A percentile compares a stretch with the other conserved stretches of the same genome.
Conservation (phyloP, 2,113 vertebrate genomes). For the Pluvianellus socialis region DNA sequence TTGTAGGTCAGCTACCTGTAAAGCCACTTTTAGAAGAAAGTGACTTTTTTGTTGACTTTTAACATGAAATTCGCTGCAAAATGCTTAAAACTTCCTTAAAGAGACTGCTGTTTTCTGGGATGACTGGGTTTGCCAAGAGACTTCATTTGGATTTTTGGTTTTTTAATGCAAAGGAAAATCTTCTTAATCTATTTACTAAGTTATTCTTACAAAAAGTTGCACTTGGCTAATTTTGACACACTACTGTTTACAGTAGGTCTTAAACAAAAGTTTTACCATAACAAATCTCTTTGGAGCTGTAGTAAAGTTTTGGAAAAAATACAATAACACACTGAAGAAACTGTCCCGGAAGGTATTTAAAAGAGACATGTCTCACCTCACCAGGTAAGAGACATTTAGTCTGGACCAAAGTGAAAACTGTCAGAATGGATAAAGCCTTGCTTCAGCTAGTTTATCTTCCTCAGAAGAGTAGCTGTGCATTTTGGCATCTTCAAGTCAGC, state of each 20-base stretch:
- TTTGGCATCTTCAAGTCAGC: background rate
- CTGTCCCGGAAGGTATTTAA: background rate
- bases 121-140: background rate
- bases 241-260: background rate
- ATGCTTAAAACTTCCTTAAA: background rate
- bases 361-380: background rate
- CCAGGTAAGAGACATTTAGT: background rate
- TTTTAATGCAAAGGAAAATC: background rate
- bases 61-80: background rate
- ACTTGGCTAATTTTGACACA: background rate
- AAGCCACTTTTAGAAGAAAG: background rate
- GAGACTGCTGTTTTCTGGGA: background rate
- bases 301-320: background rate
- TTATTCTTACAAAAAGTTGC: background rate
- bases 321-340: background rate
- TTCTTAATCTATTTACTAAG: background rate
- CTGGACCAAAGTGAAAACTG: background rate
- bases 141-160: background rate
- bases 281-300: background rate
- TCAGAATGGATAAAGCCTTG: background rate
- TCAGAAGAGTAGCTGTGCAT: background rate
- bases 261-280: background rate
- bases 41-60: background rate
- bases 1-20: constrained; percentile 1
- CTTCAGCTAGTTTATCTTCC: background rate